Evolutionary conservation across 1,140 invertebrate genomes (phyloP).

Genomic region (Procambarus virginalis): DNA sequence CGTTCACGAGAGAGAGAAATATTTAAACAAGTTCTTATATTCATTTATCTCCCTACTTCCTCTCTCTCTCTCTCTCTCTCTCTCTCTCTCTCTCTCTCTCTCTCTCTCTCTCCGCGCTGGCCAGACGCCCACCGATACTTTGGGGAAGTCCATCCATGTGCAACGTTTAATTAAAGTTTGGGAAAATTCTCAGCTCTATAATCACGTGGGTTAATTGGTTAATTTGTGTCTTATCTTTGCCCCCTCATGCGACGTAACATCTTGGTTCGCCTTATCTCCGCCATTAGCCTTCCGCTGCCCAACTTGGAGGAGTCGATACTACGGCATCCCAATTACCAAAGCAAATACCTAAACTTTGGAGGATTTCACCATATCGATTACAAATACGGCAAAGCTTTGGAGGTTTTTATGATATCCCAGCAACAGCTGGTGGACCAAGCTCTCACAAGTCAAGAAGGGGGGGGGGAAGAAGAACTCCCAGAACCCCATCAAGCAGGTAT

Average conservation of each 20-base stretch:
- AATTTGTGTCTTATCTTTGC: neutral
- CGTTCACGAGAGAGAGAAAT: too few species aligned
- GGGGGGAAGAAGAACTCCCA: too few species aligned
- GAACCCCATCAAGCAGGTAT: too few species aligned
- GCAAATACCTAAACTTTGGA: too few species aligned
- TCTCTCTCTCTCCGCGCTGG: neutral
- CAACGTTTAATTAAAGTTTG: conserved; percentile 16
- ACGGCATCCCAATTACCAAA: neutral
- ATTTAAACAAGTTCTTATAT: too few species aligned
- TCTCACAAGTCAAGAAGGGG: too few species aligned
- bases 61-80: neutral
- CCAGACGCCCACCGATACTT: neutral
- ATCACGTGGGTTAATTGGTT: conserved; percentile 13
- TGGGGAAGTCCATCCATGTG: neutral
- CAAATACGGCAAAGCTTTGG: too few species aligned
- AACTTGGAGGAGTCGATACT: neutral
- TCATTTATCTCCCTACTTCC: neutral
- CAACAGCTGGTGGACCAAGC: too few species aligned
- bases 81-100: neutral
- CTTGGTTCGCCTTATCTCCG: neutral
- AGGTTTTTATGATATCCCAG: too few species aligned
- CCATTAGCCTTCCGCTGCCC: neutral
- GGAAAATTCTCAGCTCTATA: conserved; percentile 8
- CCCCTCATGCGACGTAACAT: neutral
- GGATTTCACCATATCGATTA: too few species aligned